These are phyloP conservation scores for Glossophaga mutica DNA, from an alignment of 2,797 vertebrate genomes.

Conservation along the genomic window DNA sequence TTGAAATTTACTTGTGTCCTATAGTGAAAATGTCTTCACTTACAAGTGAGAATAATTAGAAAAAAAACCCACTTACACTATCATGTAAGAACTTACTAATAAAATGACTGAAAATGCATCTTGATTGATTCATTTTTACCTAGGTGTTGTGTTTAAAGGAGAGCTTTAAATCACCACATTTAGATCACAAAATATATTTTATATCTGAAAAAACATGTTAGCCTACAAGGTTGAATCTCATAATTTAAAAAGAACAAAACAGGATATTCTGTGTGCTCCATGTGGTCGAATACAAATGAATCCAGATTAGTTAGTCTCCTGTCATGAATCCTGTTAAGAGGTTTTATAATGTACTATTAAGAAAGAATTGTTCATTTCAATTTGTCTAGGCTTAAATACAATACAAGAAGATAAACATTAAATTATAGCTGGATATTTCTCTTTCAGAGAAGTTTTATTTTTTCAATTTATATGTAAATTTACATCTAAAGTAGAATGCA, in stretches of 20 bases:
- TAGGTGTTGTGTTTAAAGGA: neutral
- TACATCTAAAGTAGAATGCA: neutral
- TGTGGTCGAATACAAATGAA: conserved; percentile 30
- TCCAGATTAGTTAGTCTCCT: conserved; percentile 35
- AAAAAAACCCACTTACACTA: neutral
- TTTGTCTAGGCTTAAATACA: conserved; percentile 55
- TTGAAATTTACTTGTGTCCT: neutral
- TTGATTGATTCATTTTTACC: neutral
- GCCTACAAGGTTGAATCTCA: neutral
- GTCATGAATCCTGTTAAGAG: conserved; percentile 30
- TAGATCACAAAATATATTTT: neutral
- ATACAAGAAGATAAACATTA: conserved; percentile 52
- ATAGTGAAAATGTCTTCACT: neutral
- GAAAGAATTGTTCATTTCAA: conserved; percentile 26
- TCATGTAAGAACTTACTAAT: neutral
- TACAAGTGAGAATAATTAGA: neutral
- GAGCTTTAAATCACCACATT: neutral
- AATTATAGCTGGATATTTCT: conserved; percentile 44
- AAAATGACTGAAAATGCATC: neutral
- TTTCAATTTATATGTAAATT: conserved; percentile 67
- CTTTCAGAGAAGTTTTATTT: conserved; percentile 49
- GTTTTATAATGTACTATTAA: conserved; percentile 52
- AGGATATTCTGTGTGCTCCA: neutral
- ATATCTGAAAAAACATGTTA: neutral
- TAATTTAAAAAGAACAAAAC: conserved; percentile 19